Evolutionary conservation across 1,140 invertebrate genomes (phyloP).

Genomic region (Microplitis demolitor): DNA sequence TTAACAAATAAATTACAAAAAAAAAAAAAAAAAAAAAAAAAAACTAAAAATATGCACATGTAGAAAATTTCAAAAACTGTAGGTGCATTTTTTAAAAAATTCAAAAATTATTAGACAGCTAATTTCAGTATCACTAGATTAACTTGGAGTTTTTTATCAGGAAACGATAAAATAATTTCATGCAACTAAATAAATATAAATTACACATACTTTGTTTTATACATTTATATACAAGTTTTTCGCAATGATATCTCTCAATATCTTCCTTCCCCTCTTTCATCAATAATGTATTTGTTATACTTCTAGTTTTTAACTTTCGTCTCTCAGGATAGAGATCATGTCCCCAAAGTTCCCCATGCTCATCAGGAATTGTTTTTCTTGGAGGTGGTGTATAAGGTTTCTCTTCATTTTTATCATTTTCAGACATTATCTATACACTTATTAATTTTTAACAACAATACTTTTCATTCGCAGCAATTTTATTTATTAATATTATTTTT

Average conservation of each 20-base stretch:
- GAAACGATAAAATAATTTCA: too few species aligned
- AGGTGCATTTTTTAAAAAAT: too few species aligned
- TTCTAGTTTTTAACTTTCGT: constrained; percentile 65
- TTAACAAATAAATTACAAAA: too few species aligned
- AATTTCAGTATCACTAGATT: too few species aligned
- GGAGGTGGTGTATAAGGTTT: not conserved
- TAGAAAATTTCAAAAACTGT: too few species aligned
- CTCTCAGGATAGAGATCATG: constrained; percentile 89
- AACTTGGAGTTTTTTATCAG: too few species aligned
- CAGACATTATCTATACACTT: not conserved
- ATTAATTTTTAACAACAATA: not conserved
- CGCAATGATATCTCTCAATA: constrained; percentile 78
- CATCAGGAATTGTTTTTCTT: constrained; percentile 23
- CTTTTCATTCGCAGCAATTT: not conserved
- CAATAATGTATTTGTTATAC: constrained; percentile 65
- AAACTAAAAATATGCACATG: too few species aligned
- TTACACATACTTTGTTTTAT: constrained; percentile 72
- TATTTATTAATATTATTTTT: too few species aligned
- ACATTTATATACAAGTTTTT: constrained; percentile 78
- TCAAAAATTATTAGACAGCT: too few species aligned
- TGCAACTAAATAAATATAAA: too few species aligned
- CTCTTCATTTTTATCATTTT: not conserved
- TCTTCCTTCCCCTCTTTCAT: constrained; percentile 70
- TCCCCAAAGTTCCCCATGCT: constrained; percentile 56
- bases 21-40: too few species aligned